Percentiles rank a stretch among this genome's conserved stretches.
Evolutionary conservation across 2,113 vertebrate species (phyloP).

Genomic region (Odobenus rosmarus): DNA sequence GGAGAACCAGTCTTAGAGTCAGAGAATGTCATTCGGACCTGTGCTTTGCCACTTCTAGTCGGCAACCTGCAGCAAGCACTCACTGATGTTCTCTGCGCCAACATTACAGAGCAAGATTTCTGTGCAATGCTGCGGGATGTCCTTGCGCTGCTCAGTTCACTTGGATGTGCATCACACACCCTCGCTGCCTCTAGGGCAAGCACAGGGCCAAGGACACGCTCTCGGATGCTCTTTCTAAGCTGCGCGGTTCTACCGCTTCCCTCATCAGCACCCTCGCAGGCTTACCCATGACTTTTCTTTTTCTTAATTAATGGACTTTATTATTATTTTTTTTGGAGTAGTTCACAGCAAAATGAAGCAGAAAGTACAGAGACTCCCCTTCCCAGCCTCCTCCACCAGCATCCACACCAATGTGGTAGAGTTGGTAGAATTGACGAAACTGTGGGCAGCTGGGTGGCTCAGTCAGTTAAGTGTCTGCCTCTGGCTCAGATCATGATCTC

Average conservation of each 20-base stretch:
- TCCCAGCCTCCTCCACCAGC: background rate
- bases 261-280: background rate
- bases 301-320: background rate
- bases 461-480: no score
- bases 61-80: background rate
- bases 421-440: background rate
- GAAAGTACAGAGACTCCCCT: background rate
- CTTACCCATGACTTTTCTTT: background rate
- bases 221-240: background rate
- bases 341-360: background rate
- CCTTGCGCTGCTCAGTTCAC: background rate
- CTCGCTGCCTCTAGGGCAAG: background rate
- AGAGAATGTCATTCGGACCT: background rate
- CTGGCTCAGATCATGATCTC: no score
- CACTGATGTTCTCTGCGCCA: background rate
- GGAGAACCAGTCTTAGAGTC: background rate
- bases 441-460: background rate
- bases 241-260: background rate
- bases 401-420: no score
- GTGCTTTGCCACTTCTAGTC: background rate
- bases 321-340: background rate
- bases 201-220: background rate
- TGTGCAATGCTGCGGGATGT: background rate
- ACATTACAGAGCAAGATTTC: background rate
- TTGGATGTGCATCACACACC: accelerated